Percentiles rank a stretch among this genome's conserved stretches.
Evolutionary conservation across 2,888 invertebrate species (phyloP).

Genomic region (Molanna angustata): DNA sequence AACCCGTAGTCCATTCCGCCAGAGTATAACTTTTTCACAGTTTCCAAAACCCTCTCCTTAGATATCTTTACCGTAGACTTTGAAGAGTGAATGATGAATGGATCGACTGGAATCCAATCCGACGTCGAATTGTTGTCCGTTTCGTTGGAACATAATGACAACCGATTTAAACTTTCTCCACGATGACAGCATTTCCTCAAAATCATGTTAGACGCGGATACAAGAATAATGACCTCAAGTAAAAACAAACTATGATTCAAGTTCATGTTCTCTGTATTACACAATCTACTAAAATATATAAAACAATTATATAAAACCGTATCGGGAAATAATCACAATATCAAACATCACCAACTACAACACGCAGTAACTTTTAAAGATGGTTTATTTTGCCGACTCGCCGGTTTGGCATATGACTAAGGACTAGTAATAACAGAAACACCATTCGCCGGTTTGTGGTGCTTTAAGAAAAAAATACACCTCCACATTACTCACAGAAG

Average conservation of each 20-base stretch:
- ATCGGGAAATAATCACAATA: too few relatives aligned
- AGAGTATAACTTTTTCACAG: constrained; percentile 23
- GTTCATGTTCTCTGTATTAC: too few relatives aligned
- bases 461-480: too few relatives aligned
- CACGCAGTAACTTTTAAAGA: too few relatives aligned
- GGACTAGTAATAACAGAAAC: too few relatives aligned
- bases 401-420: too few relatives aligned
- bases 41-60: constrained; percentile 10
- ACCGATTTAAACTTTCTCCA: constrained; percentile 17
- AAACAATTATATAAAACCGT: too few relatives aligned
- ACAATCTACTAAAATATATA: too few relatives aligned
- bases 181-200: constrained; percentile 29
- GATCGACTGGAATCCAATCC: constrained; percentile 26
- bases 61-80: constrained; percentile 25
- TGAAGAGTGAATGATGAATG: constrained; percentile 24
- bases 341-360: too few relatives aligned
- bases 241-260: constrained; percentile 6
- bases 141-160: constrained; percentile 5
- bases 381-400: too few relatives aligned
- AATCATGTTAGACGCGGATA: neutral
- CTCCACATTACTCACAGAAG: too few relatives aligned
- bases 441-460: too few relatives aligned
- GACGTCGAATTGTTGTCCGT: constrained; percentile 10
- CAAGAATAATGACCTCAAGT: constrained; percentile 2
- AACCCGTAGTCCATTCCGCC: constrained; percentile 23